phyloP scores from a whole-genome alignment of 2,113 vertebrate genomes.

The Thymallus thymallus region DNA sequence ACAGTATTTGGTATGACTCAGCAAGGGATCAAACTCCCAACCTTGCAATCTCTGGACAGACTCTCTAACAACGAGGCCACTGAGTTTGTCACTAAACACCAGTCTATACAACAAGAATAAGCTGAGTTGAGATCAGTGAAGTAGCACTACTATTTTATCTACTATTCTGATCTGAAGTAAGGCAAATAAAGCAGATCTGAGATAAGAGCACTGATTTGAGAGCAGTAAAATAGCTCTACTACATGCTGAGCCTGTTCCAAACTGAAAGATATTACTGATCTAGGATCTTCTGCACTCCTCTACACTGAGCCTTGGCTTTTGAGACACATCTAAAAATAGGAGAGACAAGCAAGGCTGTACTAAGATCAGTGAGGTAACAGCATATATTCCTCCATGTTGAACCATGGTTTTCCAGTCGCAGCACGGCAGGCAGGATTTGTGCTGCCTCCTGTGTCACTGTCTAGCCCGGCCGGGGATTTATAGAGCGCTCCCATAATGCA shows the following conservation, averaged over 20 bases:
- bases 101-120: too few species aligned
- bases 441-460: slow-evolving; percentile 31
- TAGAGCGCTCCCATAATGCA: slow-evolving; percentile 52
- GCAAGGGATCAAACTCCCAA: too few species aligned
- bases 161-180: too few species aligned
- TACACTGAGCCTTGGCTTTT: neutral
- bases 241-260: neutral
- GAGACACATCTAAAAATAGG: too few species aligned
- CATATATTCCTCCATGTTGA: slow-evolving; percentile 14
- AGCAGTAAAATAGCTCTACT: neutral
- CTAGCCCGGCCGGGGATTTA: slow-evolving; percentile 55
- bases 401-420: slow-evolving; percentile 15
- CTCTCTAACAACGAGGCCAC: too few species aligned
- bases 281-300: neutral
- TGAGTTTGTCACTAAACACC: too few species aligned
- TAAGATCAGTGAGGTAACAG: slow-evolving; percentile 13
- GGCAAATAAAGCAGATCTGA: neutral
- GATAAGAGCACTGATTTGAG: too few species aligned
- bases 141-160: too few species aligned
- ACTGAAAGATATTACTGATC: neutral
- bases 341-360: slow-evolving; percentile 9
- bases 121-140: too few species aligned
- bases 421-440: slow-evolving; percentile 35
- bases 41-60: too few species aligned
- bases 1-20: too few species aligned